Conservation (phyloP, 1,140 invertebrate species). For the Varroa destructor region DNA sequence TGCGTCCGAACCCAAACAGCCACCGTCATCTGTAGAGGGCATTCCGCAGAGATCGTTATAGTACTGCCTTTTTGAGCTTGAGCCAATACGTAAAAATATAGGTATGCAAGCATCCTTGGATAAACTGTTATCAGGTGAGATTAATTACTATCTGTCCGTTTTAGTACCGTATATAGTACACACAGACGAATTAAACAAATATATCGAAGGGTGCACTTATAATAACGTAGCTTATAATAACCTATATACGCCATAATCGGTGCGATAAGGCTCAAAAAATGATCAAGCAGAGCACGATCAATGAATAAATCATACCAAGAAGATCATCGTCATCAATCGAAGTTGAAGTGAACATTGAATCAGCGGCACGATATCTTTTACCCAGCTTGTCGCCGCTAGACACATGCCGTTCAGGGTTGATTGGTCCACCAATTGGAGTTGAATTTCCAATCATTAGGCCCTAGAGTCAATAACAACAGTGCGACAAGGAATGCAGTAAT, state of each 20-base stretch:
- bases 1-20: constrained; percentile 22
- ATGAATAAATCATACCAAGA: constrained; percentile 37
- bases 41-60: not conserved
- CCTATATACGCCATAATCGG: too few species aligned
- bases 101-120: too few species aligned
- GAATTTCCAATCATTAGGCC: constrained; percentile 13
- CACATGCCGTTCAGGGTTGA: constrained; percentile 52
- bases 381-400: constrained; percentile 61
- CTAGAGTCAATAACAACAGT: not conserved
- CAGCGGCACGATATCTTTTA: constrained; percentile 74
- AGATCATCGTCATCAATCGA: constrained; percentile 78
- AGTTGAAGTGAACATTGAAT: constrained; percentile 65
- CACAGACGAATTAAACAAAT: not conserved
- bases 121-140: too few species aligned
- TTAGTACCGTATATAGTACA: too few species aligned
- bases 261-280: too few species aligned
- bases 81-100: too few species aligned
- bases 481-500: too few species aligned
- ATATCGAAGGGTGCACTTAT: too few species aligned
- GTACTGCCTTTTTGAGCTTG: too few species aligned
- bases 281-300: not conserved
- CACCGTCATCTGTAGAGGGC: constrained; percentile 13
- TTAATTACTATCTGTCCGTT: too few species aligned
- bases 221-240: too few species aligned
- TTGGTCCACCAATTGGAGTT: constrained; percentile 11